A percentile compares a stretch with the other conserved stretches of the same genome.
These are phyloP conservation scores for Zaprionus gabonicus DNA, from an alignment of 1,140 invertebrate species.

Conservation along the genomic window DNA sequence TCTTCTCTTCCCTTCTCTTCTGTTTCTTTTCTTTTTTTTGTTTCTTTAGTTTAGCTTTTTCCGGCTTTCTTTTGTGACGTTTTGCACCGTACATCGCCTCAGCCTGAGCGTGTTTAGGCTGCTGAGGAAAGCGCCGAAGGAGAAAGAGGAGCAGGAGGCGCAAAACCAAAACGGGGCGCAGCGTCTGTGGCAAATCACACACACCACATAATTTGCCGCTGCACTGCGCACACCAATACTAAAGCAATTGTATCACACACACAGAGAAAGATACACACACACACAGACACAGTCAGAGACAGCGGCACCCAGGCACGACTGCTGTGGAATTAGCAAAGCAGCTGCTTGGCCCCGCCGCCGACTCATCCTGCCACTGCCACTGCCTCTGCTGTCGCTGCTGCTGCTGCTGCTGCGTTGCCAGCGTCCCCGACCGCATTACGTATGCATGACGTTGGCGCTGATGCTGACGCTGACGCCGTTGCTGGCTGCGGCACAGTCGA, in stretches of 20 bases:
- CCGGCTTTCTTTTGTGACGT: conserved; percentile 29
- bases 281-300: conserved; percentile 18
- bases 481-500: conserved; percentile 31
- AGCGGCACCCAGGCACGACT: conserved; percentile 43
- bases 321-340: conserved; percentile 72
- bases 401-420: conserved; percentile 40
- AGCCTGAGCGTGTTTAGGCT: conserved; percentile 23
- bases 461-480: conserved; percentile 22
- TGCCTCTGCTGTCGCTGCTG: conserved; percentile 4
- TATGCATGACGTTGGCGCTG: conserved; percentile 73
- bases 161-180: conserved; percentile 27
- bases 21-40: background rate
- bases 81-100: conserved; percentile 50
- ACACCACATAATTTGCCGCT: conserved; percentile 80
- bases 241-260: conserved; percentile 19
- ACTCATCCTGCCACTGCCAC: background rate
- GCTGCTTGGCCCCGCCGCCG: conserved; percentile 3
- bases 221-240: conserved; percentile 56
- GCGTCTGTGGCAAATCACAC: conserved; percentile 77
- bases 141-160: background rate
- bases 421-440: conserved; percentile 77
- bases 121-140: background rate
- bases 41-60: conserved; percentile 2
- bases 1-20: conserved; percentile 23
- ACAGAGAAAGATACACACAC: conserved; percentile 24